Base-by-base conservation (phyloP, 2,888 invertebrate genomes). In the Dasysyrphus albostriatus region DNA sequence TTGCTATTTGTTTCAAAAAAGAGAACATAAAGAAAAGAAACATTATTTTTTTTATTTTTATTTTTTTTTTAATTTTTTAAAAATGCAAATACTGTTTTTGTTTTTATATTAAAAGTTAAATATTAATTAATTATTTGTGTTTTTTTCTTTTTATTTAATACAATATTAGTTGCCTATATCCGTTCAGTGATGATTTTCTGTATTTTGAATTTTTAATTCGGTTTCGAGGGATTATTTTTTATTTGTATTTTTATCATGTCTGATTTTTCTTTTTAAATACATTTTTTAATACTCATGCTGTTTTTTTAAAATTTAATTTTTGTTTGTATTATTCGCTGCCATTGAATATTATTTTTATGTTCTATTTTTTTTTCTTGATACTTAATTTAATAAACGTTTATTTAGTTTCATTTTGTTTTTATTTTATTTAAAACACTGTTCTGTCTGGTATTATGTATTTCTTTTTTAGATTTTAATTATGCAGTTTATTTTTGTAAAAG, bases 371-470 rank as follows among this genome's bases (percentile, higher is more conserved):
- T 73, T 82, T 56, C 70, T n/a, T 61, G 39, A 78, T 82, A 79
- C 65, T 79, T 87, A 83, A 72, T 65, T 54, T 58, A 65, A 61
- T 70, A 79, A 74, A 83, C 89, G 88, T 88, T 87, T 77, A 88
- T 89, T 89, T 76, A 89, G 89, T 88, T 85, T 88, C 63, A 69
- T 74, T 61, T 88, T 83, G 74, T 73, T 87, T 67, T 81, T 65
- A 73, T 54, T 54, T 76, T 67, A 47, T 44, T 69, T 65, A 51
- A 58, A 83, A 79, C 83, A 56, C 70, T 49, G 63, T 74, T 47
- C n/a, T 67, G 54, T 59, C 63, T 80, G 63, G 63, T 67, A 32
- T 32, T 32, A 32, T 32, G 3, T 6, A 0, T 32, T 63, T 54
- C 88, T 65, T 5, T n/a, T 61, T 34, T 34, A 19, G 5, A 37